Evolutionary conservation across 2,113 vertebrate genomes (phyloP).

Genomic region (Orcinus orca): DNA sequence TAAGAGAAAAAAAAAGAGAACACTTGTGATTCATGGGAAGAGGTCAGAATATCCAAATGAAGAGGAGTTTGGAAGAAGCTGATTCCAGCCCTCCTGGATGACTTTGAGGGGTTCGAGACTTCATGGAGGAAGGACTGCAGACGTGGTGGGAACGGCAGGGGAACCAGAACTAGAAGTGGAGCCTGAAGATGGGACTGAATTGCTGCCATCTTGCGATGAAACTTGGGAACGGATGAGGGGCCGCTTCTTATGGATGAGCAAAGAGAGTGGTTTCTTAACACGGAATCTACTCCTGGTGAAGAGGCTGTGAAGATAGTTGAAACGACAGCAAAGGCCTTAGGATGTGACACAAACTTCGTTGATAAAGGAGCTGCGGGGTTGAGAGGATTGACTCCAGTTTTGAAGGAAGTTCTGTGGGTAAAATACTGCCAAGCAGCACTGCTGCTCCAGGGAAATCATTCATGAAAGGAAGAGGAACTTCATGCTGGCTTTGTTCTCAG

Average conservation of each 20-base stretch:
- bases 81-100: not conserved
- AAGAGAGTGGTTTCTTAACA: rapidly evolving
- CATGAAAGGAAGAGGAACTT: not conserved
- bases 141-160: not conserved
- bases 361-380: rapidly evolving
- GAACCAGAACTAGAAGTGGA: not conserved
- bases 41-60: no score
- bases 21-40: rapidly evolving
- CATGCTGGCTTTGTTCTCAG: not conserved
- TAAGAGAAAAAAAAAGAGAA: no score
- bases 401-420: not conserved
- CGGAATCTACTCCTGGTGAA: not conserved
- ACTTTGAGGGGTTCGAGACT: not conserved
- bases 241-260: rapidly evolving
- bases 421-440: rapidly evolving
- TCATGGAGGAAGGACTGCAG: not conserved
- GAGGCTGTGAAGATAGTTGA: rapidly evolving
- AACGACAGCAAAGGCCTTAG: rapidly evolving
- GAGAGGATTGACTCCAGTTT: not conserved
- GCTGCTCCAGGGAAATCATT: not conserved
- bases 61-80: not conserved
- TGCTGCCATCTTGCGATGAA: not conserved
- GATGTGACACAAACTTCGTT: rapidly evolving
- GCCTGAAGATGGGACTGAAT: not conserved
- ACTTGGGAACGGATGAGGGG: rapidly evolving